Base-by-base conservation (phyloP, 2,888 invertebrate genomes). In the Chloroclystis v-ata region DNA sequence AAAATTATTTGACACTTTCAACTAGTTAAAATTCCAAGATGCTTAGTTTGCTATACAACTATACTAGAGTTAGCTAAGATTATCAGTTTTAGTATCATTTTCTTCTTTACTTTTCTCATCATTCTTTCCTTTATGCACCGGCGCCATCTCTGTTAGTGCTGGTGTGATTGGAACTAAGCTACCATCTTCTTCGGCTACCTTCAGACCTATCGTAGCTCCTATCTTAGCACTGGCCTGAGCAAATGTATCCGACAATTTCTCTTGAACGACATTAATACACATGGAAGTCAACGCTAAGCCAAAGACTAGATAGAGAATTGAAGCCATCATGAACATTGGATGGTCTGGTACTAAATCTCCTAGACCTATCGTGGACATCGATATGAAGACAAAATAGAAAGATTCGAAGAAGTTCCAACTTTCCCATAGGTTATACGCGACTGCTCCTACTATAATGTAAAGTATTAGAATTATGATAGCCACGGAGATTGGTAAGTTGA, bases 331-430 rank as follows among this genome's bases (percentile, higher is more conserved):
- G 65, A 92, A 93, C 76, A 92, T 91, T 0, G 97, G 97, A 80
- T 96, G 94, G 74, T 94, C 90, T 1, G 97, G 97, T 0, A 97
- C 95, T 53, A 94, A 90, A 82, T 98, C 97, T 1, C 97, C 97
- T 62, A 98, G 95, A n/a, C 98, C 98, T 47, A 99, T 97, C 0
- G 98, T 99, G 1, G 97, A 96, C 92, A 98, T 95, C 0, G 97
- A 97, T 62, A 98, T 95, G 74, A 98, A 98, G 3, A 98, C 96
- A 75, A 98, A 99, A 78, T 99, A 99, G 75, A 99, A 97, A 0
- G 98, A 93, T 49, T 96, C 95, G 65, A 97, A 94, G 77, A 96
- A 95, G n/a, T 90, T 90, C 98, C 98, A 99, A 0, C 89, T 85
- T 75, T 95, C 95, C 90, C 93, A 92, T 10, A 91, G 70, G 26